Percentiles rank a stretch among this genome's conserved stretches.
Conservation (phyloP, 1,140 invertebrate genomes). For the Drosophila tristis region DNA sequence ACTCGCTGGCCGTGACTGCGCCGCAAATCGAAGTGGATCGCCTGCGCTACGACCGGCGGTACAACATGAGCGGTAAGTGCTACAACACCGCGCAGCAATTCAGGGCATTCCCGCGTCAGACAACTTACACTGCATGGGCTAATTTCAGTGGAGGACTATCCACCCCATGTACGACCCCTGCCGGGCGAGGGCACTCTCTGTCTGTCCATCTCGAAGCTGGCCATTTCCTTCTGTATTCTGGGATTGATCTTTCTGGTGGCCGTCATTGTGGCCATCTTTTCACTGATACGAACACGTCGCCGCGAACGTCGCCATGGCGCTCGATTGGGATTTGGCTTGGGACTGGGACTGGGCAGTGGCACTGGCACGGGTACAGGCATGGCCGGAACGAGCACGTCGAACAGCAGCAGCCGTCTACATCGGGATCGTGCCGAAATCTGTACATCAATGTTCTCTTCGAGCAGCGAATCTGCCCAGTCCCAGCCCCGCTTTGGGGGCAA, state of each 20-base stretch:
- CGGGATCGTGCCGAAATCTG: slow-evolving; percentile 66
- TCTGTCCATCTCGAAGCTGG: slow-evolving; percentile 89
- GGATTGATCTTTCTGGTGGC: slow-evolving; percentile 88
- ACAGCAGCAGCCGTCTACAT: slow-evolving; percentile 69
- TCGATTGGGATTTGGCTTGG: slow-evolving; percentile 37
- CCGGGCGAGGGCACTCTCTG: slow-evolving; percentile 85
- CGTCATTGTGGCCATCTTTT: slow-evolving; percentile 87
- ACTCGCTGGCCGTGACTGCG: slow-evolving; percentile 90
- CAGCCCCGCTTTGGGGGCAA: slow-evolving; percentile 77
- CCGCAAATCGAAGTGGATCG: slow-evolving; percentile 89
- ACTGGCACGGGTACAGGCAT: slow-evolving; percentile 26
- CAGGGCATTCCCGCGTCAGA: too few relatives aligned
- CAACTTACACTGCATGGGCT: background rate
- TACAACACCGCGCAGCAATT: too few relatives aligned
- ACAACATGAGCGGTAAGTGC: slow-evolving; percentile 79
- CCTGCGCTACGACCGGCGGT: slow-evolving; percentile 74
- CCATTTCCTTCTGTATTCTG: slow-evolving; percentile 88
- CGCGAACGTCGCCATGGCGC: slow-evolving; percentile 50
- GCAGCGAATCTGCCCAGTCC: slow-evolving; percentile 79
- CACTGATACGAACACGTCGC: slow-evolving; percentile 86
- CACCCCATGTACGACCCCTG: slow-evolving; percentile 61
- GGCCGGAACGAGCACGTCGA: slow-evolving; percentile 56
- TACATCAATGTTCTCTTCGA: slow-evolving; percentile 83
- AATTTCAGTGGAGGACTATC: slow-evolving; percentile 76
- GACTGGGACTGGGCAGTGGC: slow-evolving; percentile 32